These are phyloP conservation scores for Morone chrysops DNA, from an alignment of 2,113 vertebrate genomes.

Conservation along the genomic window DNA sequence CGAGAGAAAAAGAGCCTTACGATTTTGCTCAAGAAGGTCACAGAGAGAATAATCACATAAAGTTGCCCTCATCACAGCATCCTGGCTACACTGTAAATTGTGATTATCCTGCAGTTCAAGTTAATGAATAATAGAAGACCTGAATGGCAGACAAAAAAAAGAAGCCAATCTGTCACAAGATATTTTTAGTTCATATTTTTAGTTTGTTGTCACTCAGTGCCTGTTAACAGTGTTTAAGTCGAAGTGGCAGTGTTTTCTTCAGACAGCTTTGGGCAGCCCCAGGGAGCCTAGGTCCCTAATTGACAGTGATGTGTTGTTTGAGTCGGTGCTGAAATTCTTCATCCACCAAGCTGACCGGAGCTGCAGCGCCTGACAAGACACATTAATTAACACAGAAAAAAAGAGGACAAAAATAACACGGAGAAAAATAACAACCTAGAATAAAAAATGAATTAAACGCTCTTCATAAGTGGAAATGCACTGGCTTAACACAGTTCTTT, in stretches of 20 bases:
- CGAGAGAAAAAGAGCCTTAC: constrained; percentile 1
- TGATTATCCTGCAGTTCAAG: constrained; percentile 35
- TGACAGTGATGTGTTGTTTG: constrained; percentile 85
- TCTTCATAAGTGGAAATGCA: constrained; percentile 45
- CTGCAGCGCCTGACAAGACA: constrained; percentile 77
- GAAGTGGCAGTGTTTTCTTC: constrained; percentile 79
- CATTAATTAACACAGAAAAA: constrained; percentile 78
- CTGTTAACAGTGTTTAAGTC: constrained; percentile 78
- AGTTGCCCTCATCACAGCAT: constrained; percentile 9
- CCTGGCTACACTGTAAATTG: constrained; percentile 24
- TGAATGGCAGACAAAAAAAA: constrained; percentile 17
- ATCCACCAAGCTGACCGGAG: constrained; percentile 73
- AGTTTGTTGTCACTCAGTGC: constrained; percentile 71
- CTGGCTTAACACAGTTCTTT: constrained; percentile 46
- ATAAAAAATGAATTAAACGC: constrained; percentile 45
- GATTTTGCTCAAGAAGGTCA: constrained; percentile 40
- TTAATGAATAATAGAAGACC: constrained; percentile 54
- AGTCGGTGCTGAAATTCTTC: constrained; percentile 75
- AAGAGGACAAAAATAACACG: constrained; percentile 56
- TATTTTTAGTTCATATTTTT: constrained; percentile 69
- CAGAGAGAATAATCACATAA: constrained; percentile 21
- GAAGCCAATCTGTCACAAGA: constrained; percentile 57
- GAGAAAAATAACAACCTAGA: constrained; percentile 40
- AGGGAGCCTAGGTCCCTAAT: constrained; percentile 77
- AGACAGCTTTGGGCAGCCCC: constrained; percentile 75